phyloP scores from a whole-genome alignment of 2,797 vertebrate species.

The Poeciliopsis infans region DNA sequence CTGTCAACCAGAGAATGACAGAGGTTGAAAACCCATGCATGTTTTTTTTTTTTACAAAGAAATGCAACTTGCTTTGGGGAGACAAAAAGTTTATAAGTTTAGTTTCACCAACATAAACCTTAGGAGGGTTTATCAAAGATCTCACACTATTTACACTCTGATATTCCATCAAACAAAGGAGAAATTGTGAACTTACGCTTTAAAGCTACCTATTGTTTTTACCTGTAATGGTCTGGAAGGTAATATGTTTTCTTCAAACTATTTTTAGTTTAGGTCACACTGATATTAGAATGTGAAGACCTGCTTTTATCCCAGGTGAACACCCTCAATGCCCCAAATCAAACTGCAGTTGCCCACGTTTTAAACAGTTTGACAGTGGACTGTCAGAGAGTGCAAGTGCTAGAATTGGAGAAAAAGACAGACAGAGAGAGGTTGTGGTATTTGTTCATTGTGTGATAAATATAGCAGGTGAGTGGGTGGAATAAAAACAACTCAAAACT shows the following conservation, averaged over 20 bases:
- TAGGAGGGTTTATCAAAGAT: background rate
- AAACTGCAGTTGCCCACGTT: conserved; percentile 58
- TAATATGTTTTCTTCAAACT: conserved; percentile 6
- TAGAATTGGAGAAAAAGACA: conserved; percentile 51
- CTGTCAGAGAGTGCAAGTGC: conserved; percentile 51
- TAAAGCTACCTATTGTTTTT: background rate
- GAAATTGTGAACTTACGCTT: background rate
- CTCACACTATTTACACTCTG: background rate
- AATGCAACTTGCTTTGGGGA: background rate
- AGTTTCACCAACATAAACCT: background rate
- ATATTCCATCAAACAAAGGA: background rate
- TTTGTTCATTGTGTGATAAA: conserved; percentile 76
- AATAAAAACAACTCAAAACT: conserved; percentile 70
- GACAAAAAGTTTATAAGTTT: background rate
- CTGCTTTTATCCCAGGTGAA: conserved; percentile 56
- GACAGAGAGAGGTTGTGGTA: conserved; percentile 67
- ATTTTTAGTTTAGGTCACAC: conserved; percentile 39
- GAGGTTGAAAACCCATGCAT: background rate
- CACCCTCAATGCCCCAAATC: conserved; percentile 47
- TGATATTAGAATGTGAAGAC: conserved; percentile 46
- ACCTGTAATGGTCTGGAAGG: conserved; percentile 16
- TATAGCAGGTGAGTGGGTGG: conserved; percentile 78
- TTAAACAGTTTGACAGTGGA: conserved; percentile 66
- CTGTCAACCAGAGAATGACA: background rate
- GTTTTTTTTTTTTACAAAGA: background rate